Percentiles rank a stretch among this genome's conserved stretches.
phyloP scores from a whole-genome alignment of 2,888 invertebrate genomes.

The Microplitis deprimator region DNA sequence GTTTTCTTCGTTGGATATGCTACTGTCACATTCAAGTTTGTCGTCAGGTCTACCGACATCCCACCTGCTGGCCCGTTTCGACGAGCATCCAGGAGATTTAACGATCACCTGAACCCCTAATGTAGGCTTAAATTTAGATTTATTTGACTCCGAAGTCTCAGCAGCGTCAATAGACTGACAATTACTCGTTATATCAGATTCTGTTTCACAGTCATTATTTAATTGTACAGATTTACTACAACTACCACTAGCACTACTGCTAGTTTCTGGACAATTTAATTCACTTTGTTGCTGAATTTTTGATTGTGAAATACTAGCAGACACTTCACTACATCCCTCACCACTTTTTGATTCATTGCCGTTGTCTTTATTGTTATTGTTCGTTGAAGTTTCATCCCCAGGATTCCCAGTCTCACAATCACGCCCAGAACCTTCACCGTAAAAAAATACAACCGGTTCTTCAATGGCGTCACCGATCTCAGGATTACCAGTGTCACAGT shows the following conservation, averaged over 20 bases:
- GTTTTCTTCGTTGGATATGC: conserved; percentile 62
- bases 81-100: conserved; percentile 48
- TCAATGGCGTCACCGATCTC: conserved; percentile 80
- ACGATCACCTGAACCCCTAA: conserved; percentile 68
- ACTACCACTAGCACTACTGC: background rate
- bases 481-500: conserved; percentile 74
- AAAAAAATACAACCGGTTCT: conserved; percentile 80
- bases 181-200: conserved; percentile 36
- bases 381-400: conserved; percentile 60
- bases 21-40: conserved; percentile 59
- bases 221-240: conserved; percentile 51
- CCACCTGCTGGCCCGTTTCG: conserved; percentile 71
- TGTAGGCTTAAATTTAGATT: conserved; percentile 65
- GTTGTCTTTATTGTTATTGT: conserved; percentile 56
- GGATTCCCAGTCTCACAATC: conserved; percentile 84
- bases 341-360: conserved; percentile 61
- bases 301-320: conserved; percentile 51
- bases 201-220: conserved; percentile 38
- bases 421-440: conserved; percentile 81
- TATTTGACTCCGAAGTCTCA: conserved; percentile 49
- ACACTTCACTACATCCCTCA: conserved; percentile 55
- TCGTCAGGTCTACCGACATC: conserved; percentile 70
- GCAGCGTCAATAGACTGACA: conserved; percentile 42
- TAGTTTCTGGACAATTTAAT: background rate
- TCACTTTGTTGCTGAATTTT: conserved; percentile 52